These are phyloP conservation scores for Hippocampus kuda DNA, from an alignment of 2,797 vertebrate species.

Conservation along the genomic window DNA sequence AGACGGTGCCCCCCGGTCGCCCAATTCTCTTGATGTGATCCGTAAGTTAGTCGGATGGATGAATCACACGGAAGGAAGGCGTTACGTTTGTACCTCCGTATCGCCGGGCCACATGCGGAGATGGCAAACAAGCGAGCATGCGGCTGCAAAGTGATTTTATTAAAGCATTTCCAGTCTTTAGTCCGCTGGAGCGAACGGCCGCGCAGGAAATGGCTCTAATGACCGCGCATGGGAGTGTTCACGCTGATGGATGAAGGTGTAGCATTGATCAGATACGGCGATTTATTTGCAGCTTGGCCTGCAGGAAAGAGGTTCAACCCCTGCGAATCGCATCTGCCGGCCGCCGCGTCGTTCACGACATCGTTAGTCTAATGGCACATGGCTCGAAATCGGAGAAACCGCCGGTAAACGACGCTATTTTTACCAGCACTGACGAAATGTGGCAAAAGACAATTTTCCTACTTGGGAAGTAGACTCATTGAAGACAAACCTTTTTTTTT, in stretches of 20 bases:
- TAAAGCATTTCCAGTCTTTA: conserved; percentile 1
- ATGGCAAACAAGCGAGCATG: background rate
- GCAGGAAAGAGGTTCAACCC: background rate
- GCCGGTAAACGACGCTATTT: background rate
- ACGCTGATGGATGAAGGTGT: conserved; percentile 5
- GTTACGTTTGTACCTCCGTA: conserved; percentile 4
- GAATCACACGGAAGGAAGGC: conserved; percentile 23
- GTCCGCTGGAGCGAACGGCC: background rate
- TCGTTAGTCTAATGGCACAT: background rate
- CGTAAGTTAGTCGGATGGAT: conserved; percentile 31
- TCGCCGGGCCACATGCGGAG: background rate
- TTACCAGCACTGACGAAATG: background rate
- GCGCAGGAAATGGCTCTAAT: conserved; percentile 9
- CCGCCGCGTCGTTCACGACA: background rate
- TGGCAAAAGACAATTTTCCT: background rate
- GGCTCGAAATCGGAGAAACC: background rate
- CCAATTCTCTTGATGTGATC: conserved; percentile 22
- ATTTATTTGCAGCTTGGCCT: background rate
- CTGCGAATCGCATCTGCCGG: background rate
- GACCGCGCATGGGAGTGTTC: conserved; percentile 4
- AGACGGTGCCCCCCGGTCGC: conserved; percentile 31
- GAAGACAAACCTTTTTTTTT: background rate
- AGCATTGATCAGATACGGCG: background rate
- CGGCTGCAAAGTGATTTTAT: conserved; percentile 2
- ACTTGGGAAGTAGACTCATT: background rate